These are phyloP conservation scores for Columba livia DNA, from an alignment of 2,113 vertebrate genomes.

Conservation along the genomic window DNA sequence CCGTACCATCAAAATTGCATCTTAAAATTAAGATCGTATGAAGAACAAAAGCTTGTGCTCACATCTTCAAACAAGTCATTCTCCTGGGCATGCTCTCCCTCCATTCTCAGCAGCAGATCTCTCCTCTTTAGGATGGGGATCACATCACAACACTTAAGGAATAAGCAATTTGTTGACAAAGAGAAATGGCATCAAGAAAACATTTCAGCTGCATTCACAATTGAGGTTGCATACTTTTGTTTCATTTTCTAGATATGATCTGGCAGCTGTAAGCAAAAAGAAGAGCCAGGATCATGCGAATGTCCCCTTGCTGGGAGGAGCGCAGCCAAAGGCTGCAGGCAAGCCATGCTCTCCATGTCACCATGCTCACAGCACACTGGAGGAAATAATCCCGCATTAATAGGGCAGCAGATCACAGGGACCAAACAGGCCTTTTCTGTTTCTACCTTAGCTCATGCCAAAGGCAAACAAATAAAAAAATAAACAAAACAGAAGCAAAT, in stretches of 20 bases:
- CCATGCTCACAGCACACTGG: background rate
- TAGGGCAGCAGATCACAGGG: conserved; percentile 26
- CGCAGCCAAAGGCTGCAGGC: conserved; percentile 10
- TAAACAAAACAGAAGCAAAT: background rate
- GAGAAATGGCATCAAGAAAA: conserved; percentile 45
- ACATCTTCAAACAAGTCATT: background rate
- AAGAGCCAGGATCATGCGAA: conserved; percentile 26
- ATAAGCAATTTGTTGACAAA: conserved; percentile 39
- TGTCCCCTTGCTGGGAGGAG: background rate
- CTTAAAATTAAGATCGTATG: background rate
- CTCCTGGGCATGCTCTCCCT: background rate
- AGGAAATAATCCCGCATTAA: conserved; percentile 53
- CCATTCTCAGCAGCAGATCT: background rate
- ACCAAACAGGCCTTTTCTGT: conserved; percentile 17
- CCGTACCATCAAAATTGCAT: background rate
- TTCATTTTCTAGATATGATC: conserved; percentile 23
- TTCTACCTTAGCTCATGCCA: background rate
- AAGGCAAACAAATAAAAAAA: background rate
- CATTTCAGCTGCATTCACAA: conserved; percentile 19
- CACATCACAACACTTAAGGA: conserved; percentile 9
- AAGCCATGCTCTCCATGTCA: conserved; percentile 33
- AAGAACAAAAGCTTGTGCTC: background rate
- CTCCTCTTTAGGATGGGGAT: background rate
- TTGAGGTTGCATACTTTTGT: background rate
- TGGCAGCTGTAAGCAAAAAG: conserved; percentile 40